Evolutionary conservation across 2,888 invertebrate genomes (phyloP), one percentile per base, ranked within the genome.

Genomic region (Eupithecia subumbrata): DNA sequence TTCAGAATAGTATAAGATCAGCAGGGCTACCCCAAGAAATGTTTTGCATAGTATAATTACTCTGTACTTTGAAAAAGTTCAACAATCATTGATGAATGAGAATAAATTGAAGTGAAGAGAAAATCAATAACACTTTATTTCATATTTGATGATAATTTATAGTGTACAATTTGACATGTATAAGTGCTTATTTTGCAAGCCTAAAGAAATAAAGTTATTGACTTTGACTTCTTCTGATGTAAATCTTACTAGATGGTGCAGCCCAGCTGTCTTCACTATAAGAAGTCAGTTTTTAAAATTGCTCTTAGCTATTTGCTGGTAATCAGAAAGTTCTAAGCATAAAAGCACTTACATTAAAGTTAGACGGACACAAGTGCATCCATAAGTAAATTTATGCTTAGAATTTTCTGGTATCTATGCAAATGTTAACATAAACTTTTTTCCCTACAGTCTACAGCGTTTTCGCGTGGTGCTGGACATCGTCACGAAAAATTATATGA

Each of bases 381-480:
- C 18, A 71, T 81, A 78, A 79, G n/a, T 48, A 48, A 56, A 37
- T 84, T 85, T 88, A 88, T 91, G 92, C 91, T 90, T 92, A 92
- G 92, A 91, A 90, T 92, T 91, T 93, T 92, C 43, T 92, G 90
- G 90, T 87, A 81, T 84, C 87, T 87, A 87, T 87, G 92, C 92
- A 93, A 92, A 92, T 92, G 84, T 93, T 95, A 95, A 95, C 89
- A 82, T 84, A 87, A 90, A 89, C 90, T 95, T 95, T 95, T 95
- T 93, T 95, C 94, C 93, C 95, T 92, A 95, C 95, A 95, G 95
- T 95, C 95, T 91, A 93, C 95, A 93, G 94, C 90, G 92, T 92
- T 91, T 88, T 88, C 94, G 87, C 87, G 90, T 89, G 94, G 94
- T 90, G 92, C 92, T 88, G 95, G 92, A 93, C 95, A 90, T 81